phyloP scores from a whole-genome alignment of 2,113 vertebrate genomes.

The Sphaerodactylus townsendi region DNA sequence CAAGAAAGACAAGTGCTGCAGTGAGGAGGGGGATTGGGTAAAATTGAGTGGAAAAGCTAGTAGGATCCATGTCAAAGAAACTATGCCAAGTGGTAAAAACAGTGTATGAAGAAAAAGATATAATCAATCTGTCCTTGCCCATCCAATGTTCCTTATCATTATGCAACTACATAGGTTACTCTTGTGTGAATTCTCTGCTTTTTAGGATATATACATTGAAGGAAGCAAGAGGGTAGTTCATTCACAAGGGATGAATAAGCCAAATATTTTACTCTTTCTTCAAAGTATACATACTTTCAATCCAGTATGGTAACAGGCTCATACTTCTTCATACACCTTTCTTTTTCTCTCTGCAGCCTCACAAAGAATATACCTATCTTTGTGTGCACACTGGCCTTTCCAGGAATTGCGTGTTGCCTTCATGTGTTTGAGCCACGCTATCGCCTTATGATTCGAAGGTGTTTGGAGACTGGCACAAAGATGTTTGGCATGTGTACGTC shows the following conservation, averaged over 20 bases:
- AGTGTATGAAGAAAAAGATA: too few species aligned
- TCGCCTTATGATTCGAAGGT: conserved; percentile 90
- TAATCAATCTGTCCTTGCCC: too few species aligned
- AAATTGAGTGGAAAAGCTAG: too few species aligned
- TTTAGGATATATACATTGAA: neutral
- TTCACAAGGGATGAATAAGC: neutral
- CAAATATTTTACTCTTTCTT: neutral
- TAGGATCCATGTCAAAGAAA: too few species aligned
- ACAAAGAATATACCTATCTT: conserved; percentile 89
- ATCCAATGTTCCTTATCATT: too few species aligned
- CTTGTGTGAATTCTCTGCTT: neutral
- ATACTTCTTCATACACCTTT: neutral
- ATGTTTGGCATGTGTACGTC: conserved; percentile 92
- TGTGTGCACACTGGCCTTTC: conserved; percentile 89
- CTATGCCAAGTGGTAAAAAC: too few species aligned
- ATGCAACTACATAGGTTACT: neutral
- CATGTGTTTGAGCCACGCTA: conserved; percentile 92
- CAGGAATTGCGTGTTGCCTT: conserved; percentile 84
- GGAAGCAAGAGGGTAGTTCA: neutral
- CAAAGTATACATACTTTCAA: neutral
- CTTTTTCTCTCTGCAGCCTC: conserved; percentile 69
- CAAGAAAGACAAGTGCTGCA: too few species aligned
- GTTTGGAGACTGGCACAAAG: conserved; percentile 88
- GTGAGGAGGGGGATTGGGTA: too few species aligned
- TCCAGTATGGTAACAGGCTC: neutral